Evolutionary conservation across 2,113 vertebrate genomes (phyloP).

Genomic region (Butorides virescens): DNA sequence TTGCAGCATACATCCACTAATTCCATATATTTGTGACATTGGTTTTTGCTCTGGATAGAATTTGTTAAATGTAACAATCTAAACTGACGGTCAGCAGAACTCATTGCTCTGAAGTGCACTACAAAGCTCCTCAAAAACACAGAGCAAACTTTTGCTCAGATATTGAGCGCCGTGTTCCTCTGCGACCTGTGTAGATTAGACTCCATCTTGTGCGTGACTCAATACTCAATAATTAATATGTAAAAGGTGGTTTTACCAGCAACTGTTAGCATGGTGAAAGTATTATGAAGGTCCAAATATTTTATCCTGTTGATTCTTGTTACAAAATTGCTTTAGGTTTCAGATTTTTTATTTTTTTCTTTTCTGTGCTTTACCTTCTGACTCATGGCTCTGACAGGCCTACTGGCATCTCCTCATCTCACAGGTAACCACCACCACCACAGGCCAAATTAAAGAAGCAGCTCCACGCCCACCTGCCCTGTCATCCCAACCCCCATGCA

Average conservation of each 20-base stretch:
- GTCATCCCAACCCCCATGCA: not conserved
- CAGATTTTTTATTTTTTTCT: not conserved
- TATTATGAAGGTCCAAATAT: not conserved
- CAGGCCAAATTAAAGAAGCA: not conserved
- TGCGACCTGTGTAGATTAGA: not conserved
- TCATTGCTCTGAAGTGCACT: not conserved
- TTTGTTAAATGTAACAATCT: too few relatives aligned
- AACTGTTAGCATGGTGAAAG: not conserved
- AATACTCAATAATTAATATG: not conserved
- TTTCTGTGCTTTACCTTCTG: not conserved
- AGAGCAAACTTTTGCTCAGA: not conserved
- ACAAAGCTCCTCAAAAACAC: not conserved
- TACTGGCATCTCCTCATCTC: not conserved
- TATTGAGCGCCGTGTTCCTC: rapidly evolving
- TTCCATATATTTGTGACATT: not conserved
- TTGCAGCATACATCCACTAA: not conserved
- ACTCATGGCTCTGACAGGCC: not conserved
- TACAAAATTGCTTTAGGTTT: not conserved
- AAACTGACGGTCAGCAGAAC: not conserved
- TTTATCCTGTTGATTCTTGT: constrained; percentile 10
- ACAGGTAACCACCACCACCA: not conserved
- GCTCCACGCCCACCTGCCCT: not conserved
- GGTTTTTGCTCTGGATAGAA: too few relatives aligned
- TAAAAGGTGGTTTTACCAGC: not conserved
- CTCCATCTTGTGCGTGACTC: rapidly evolving